Evolutionary conservation across 2,113 vertebrate species (phyloP), one percentile per base, ranked within the genome.

Genomic region (Emydocephalus ijimae): DNA sequence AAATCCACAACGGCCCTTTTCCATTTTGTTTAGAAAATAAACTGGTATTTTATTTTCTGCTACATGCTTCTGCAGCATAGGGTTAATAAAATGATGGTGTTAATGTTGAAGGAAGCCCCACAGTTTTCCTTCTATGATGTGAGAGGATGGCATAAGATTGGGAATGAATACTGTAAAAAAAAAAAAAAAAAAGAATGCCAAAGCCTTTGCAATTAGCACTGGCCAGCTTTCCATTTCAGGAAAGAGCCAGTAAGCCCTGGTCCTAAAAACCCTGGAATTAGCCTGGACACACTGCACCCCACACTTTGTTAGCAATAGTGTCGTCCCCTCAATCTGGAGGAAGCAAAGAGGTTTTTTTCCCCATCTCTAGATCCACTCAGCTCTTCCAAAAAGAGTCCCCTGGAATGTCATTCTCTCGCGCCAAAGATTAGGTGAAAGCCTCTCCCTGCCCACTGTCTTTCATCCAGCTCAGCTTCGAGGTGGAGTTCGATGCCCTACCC

Each of bases 241-340:
- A 90, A 92, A 29, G 29, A 86, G 45, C 92, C 92, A 90, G 92
- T 52, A 81, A 90, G 89, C 89, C 74, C 81, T 93, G 92, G 92
- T 93, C 92, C 89, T 90, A 81, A 61, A 93, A 93, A 87, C 55
- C 89, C 56, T 93, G 92, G 92, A 92, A 92, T 92, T 92, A 90
- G 92, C 92, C 29, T 92, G 89, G 81, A 90, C 81, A 93, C 92
- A 86, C 92, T 52, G 52, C 89, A 89, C 88, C 81, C 86, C 92
- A 93, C 92, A 90, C 92, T 56, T 59, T 69, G 81, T 87, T 90
- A 93, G 81, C 92, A 64, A 86, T 56, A 64, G 92, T 54, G 89
- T 90, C 64, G 55, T 54, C 81, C 88, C 89, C 85, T 29, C 88
- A 34, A 20, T 23, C 23, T 39, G 5, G 45, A 29, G 87, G 56